phyloP scores from a whole-genome alignment of 2,113 vertebrate species.

The Tautogolabrus adspersus region DNA sequence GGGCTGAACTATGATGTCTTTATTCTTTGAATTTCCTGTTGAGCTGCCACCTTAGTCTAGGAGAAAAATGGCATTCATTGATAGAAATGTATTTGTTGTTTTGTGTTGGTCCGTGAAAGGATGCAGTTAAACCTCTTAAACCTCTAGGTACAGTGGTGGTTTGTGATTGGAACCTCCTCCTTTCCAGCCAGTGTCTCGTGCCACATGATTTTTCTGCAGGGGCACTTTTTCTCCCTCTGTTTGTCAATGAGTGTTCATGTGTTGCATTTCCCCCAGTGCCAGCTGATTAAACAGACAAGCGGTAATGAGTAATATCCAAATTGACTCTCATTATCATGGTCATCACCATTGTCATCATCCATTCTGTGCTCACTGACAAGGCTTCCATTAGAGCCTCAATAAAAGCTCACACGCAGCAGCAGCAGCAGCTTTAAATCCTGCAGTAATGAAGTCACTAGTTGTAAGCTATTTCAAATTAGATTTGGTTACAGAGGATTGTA shows the following conservation, averaged over 20 bases:
- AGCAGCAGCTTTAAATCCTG: slow-evolving; percentile 25
- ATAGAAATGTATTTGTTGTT: not conserved
- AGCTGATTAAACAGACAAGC: slow-evolving; percentile 52
- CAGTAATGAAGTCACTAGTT: slow-evolving; percentile 32
- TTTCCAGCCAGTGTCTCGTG: not conserved
- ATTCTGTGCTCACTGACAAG: slow-evolving; percentile 37
- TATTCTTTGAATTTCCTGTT: not conserved
- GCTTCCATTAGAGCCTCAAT: slow-evolving; percentile 29
- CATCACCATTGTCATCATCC: slow-evolving; percentile 38
- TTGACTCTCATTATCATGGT: slow-evolving; percentile 36
- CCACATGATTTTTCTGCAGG: not conserved
- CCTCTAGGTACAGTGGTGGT: not conserved
- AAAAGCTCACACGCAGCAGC: slow-evolving; percentile 13
- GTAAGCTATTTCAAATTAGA: slow-evolving; percentile 1
- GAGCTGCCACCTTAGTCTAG: too few species aligned
- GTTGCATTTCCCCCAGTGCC: slow-evolving; percentile 22
- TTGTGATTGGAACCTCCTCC: not conserved
- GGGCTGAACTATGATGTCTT: not conserved
- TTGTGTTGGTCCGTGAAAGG: not conserved
- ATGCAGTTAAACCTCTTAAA: not conserved
- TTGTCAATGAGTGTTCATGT: slow-evolving; percentile 13
- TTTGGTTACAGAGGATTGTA: not conserved
- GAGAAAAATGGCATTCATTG: not conserved
- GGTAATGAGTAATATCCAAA: slow-evolving; percentile 38
- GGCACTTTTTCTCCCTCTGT: slow-evolving; percentile 7